A percentile compares a stretch with the other conserved stretches of the same genome.
Evolutionary conservation across 2,797 vertebrate species (phyloP).

Genomic region (Apodemus agrarius): DNA sequence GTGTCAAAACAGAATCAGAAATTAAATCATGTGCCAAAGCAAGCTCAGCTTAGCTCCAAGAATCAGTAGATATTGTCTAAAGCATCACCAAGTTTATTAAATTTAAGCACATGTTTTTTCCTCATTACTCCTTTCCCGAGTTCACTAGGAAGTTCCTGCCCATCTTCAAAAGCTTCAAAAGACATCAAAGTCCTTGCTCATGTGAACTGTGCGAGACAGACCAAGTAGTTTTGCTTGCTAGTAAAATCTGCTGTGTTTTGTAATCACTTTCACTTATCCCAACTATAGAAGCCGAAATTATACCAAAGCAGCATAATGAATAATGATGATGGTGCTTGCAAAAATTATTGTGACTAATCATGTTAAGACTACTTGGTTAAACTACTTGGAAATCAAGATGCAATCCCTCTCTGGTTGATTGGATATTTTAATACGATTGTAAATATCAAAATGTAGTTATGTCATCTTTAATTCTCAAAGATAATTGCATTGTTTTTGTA

Average conservation of each 20-base stretch:
- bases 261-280: conserved; percentile 72
- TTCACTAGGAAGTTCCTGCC: not conserved
- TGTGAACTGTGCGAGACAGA: not conserved
- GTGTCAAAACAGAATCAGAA: not conserved
- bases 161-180: conserved; percentile 35
- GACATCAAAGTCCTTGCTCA: conserved; percentile 18
- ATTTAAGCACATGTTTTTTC: not conserved
- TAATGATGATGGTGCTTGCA: conserved; percentile 19
- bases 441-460: conserved; percentile 76
- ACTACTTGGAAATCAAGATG: conserved; percentile 82
- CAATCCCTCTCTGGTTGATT: conserved; percentile 74
- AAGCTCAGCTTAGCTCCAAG: not conserved
- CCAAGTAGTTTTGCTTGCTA: conserved; percentile 2
- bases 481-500: conserved; percentile 71
- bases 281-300: conserved; percentile 62
- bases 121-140: not conserved
- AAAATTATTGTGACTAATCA: conserved; percentile 79
- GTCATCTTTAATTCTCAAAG: conserved; percentile 78
- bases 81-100: not conserved
- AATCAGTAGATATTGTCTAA: not conserved
- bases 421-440: conserved; percentile 80
- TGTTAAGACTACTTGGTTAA: conserved; percentile 82
- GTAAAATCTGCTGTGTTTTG: conserved; percentile 57
- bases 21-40: not conserved
- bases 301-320: conserved; percentile 63